phyloP scores from a whole-genome alignment of 1,140 invertebrate genomes.

The Drosophila trapezifrons region DNA sequence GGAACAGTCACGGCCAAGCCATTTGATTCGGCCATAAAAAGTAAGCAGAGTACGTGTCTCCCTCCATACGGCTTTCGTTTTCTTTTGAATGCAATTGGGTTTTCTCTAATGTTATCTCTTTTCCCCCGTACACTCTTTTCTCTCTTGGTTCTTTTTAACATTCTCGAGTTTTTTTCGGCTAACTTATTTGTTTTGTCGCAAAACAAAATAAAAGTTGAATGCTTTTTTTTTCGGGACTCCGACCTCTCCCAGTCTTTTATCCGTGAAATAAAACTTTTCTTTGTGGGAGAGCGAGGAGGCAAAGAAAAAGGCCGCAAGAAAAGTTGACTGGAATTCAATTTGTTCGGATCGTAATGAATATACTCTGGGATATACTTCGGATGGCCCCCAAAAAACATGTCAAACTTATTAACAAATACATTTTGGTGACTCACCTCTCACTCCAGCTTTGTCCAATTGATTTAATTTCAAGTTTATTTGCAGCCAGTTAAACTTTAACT shows the following conservation, averaged over 20 bases:
- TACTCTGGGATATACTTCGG: slow-evolving; percentile 34
- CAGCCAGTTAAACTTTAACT: slow-evolving; percentile 60
- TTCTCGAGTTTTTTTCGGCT: slow-evolving; percentile 13
- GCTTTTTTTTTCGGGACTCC: slow-evolving; percentile 55
- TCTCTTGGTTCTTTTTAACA: slow-evolving; percentile 13
- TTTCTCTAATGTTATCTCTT: slow-evolving; percentile 35
- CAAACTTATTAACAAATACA: slow-evolving; percentile 66
- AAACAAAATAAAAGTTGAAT: slow-evolving; percentile 60
- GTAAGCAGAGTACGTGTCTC: slow-evolving; percentile 23
- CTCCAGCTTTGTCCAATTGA: slow-evolving; percentile 42
- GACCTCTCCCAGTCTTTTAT: neutral
- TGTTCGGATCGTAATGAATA: slow-evolving; percentile 65
- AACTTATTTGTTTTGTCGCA: slow-evolving; percentile 67
- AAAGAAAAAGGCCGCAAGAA: slow-evolving; percentile 47
- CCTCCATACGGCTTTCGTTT: slow-evolving; percentile 16
- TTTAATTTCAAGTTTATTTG: slow-evolving; percentile 64
- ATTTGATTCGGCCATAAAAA: slow-evolving; percentile 41
- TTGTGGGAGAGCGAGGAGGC: slow-evolving; percentile 31
- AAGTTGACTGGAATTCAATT: slow-evolving; percentile 75
- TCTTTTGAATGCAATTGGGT: slow-evolving; percentile 57
- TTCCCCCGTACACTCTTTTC: slow-evolving; percentile 17
- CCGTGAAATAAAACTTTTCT: slow-evolving; percentile 57
- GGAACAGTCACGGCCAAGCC: slow-evolving; percentile 46
- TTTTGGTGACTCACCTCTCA: slow-evolving; percentile 35
- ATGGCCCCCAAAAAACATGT: slow-evolving; percentile 46